These are phyloP conservation scores for Menidia menidia DNA, from an alignment of 2,797 vertebrate genomes.

Conservation along the genomic window DNA sequence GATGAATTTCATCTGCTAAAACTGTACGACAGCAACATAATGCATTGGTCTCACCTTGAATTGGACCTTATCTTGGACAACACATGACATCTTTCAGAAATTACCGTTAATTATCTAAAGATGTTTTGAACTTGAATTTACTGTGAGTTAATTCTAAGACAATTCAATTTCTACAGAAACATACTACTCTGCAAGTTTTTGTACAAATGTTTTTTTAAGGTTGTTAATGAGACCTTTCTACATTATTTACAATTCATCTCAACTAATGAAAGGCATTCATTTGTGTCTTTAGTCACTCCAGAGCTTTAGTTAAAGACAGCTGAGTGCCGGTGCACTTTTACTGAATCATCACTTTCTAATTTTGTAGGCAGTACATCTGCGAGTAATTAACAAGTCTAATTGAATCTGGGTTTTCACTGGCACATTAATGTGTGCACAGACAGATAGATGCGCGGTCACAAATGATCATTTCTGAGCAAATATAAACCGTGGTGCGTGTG, in stretches of 20 bases:
- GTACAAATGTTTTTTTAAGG: background rate
- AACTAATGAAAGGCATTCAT: slow-evolving; percentile 8
- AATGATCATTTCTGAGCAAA: slow-evolving; percentile 18
- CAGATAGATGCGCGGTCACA: slow-evolving; percentile 7
- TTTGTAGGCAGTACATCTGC: slow-evolving; percentile 70
- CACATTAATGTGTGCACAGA: background rate
- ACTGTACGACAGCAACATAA: too few relatives aligned
- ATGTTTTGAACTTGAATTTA: background rate
- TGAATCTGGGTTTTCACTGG: slow-evolving; percentile 59
- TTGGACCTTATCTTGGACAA: too few relatives aligned
- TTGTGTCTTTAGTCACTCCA: slow-evolving; percentile 17
- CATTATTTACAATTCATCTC: background rate
- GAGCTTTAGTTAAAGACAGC: slow-evolving; percentile 39
- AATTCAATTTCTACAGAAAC: too few relatives aligned
- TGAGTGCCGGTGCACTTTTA: slow-evolving; percentile 46
- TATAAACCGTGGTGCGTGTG: slow-evolving; percentile 1
- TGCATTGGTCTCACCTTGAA: too few relatives aligned
- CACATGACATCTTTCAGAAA: too few relatives aligned
- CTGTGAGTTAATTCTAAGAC: background rate
- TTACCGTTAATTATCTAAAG: too few relatives aligned
- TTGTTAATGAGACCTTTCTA: background rate
- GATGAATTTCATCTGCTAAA: too few relatives aligned
- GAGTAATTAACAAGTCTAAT: slow-evolving; percentile 71
- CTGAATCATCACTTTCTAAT: slow-evolving; percentile 73
- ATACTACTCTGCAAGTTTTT: background rate